Conservation (phyloP, 1,140 invertebrate genomes). For the Globodera ellingtonae region DNA sequence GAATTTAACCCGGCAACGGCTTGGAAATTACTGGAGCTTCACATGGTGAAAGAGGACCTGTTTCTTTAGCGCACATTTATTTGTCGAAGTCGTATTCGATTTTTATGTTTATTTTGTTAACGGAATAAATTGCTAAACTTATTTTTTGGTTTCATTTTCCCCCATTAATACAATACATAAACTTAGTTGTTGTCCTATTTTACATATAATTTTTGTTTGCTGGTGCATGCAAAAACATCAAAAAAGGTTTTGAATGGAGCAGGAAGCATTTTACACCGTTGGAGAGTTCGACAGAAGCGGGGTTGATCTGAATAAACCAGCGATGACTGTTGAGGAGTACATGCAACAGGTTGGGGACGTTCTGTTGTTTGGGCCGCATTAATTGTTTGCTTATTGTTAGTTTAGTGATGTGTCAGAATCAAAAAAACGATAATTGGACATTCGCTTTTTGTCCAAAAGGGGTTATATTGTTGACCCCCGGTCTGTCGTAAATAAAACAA, state of each 20-base stretch:
- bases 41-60: conserved; percentile 53
- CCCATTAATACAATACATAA: not conserved
- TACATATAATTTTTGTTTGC: not conserved
- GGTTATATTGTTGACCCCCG: not conserved
- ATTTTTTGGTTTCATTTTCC: not conserved
- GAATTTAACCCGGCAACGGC: conserved; percentile 91
- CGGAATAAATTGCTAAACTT: not conserved
- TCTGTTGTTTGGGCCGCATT: not conserved
- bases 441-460: not conserved
- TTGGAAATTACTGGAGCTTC: conserved; percentile 86
- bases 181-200: not conserved
- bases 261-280: conserved; percentile 35
- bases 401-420: not conserved
- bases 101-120: conserved; percentile 21
- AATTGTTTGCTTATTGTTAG: not conserved
- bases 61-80: not conserved
- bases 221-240: not conserved
- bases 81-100: not conserved
- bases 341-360: conserved; percentile 35
- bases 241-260: not conserved
- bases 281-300: conserved; percentile 38
- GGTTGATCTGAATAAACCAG: conserved; percentile 42
- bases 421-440: not conserved
- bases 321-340: conserved; percentile 49
- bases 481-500: no score